Evolutionary conservation across 2,888 invertebrate species (phyloP).

Genomic region (Diarsia rubi): DNA sequence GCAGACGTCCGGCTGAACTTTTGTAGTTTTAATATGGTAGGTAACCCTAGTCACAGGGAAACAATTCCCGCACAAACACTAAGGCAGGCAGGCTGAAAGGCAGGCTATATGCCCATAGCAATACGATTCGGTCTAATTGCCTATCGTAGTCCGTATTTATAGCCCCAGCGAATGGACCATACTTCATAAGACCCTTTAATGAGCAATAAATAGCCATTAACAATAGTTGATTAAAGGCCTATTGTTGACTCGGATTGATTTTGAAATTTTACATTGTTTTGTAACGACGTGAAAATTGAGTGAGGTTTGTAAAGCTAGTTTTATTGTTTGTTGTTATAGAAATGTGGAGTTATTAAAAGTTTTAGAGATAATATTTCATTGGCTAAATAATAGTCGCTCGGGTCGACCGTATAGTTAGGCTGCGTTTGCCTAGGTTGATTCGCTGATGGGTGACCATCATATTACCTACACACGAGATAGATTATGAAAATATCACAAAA

Average conservation of each 20-base stretch:
- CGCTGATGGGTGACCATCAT: too few species aligned
- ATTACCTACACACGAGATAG: too few species aligned
- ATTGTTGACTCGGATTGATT: constrained; percentile 59
- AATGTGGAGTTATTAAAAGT: neutral
- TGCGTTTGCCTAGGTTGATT: neutral
- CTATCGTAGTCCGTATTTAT: constrained; percentile 66
- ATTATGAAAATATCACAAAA: neutral
- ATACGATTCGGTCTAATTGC: constrained; percentile 73
- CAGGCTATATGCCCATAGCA: constrained; percentile 52
- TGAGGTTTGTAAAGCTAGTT: constrained; percentile 16
- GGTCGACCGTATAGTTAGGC: neutral
- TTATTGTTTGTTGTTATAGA: neutral
- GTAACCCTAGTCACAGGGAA: constrained; percentile 32
- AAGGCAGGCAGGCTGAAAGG: constrained; percentile 2
- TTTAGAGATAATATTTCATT: neutral
- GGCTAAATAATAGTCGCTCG: neutral
- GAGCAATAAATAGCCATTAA: constrained; percentile 74
- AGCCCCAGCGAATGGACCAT: constrained; percentile 67
- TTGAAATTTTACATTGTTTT: constrained; percentile 49
- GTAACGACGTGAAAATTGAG: constrained; percentile 41
- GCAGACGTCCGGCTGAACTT: neutral
- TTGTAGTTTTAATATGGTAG: neutral
- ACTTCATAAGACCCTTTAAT: constrained; percentile 77
- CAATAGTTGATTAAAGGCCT: constrained; percentile 70
- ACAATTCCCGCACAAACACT: constrained; percentile 42